Evolutionary conservation across 2,113 vertebrate genomes (phyloP).

Genomic region (Neotragus moschatus): DNA sequence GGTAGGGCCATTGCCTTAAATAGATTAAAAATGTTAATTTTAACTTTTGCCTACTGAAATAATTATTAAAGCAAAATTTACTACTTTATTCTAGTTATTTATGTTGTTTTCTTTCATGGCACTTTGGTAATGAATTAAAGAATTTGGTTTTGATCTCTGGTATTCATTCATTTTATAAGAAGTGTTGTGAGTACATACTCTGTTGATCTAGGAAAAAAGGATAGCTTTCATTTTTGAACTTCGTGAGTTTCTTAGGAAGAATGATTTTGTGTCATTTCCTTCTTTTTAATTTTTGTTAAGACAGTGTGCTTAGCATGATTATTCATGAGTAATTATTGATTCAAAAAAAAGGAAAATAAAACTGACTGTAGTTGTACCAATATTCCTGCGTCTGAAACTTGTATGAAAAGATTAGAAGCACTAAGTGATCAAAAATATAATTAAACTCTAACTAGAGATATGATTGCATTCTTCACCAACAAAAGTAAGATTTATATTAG

Average conservation of each 20-base stretch:
- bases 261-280: background rate
- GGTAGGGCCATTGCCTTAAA: background rate
- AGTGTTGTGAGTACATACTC: background rate
- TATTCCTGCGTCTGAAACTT: background rate
- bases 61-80: conserved; percentile 9
- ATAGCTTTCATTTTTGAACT: background rate
- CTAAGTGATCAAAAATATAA: background rate
- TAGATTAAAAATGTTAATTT: background rate
- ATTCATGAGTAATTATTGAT: background rate
- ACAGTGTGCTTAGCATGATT: background rate
- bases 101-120: background rate
- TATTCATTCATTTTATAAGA: background rate
- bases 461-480: background rate
- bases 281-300: background rate
- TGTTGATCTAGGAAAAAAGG: background rate
- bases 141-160: background rate
- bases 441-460: background rate
- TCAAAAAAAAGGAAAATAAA: background rate
- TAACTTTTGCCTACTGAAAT: background rate
- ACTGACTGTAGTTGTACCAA: background rate
- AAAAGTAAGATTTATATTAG: background rate
- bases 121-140: background rate
- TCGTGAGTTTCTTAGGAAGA: background rate
- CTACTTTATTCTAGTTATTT: background rate
- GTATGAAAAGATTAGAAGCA: background rate